phyloP scores from a whole-genome alignment of 2,888 invertebrate species.

The Acrocera orbiculus region DNA sequence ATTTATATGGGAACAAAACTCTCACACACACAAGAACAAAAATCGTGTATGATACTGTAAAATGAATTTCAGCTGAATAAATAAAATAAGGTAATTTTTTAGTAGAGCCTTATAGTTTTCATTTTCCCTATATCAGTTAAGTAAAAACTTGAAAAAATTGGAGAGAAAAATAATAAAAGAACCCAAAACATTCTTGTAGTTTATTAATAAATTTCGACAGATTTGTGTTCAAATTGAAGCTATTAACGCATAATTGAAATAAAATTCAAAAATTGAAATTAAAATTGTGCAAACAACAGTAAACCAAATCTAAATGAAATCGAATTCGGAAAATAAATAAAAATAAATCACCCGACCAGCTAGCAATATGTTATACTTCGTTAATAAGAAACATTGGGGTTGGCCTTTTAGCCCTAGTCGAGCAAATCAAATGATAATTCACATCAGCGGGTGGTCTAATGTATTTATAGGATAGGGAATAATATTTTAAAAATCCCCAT shows the following conservation, averaged over 20 bases:
- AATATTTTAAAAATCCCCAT: neutral
- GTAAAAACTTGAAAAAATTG: too few relatives aligned
- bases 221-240: too few relatives aligned
- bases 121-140: too few relatives aligned
- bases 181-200: slow-evolving; percentile 1
- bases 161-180: too few relatives aligned
- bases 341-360: slow-evolving; percentile 12
- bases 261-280: slow-evolving; percentile 6
- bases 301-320: slow-evolving; percentile 4
- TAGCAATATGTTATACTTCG: slow-evolving; percentile 12
- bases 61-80: too few relatives aligned
- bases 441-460: slow-evolving; percentile 12
- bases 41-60: too few relatives aligned
- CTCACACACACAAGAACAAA: too few relatives aligned
- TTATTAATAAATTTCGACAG: too few relatives aligned
- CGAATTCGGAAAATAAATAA: slow-evolving; percentile 10
- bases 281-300: slow-evolving; percentile 1
- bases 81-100: too few relatives aligned
- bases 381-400: slow-evolving; percentile 2
- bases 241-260: slow-evolving; percentile 8
- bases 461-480: neutral
- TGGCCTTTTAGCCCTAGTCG: neutral
- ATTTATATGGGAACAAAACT: too few relatives aligned
- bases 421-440: slow-evolving; percentile 13
- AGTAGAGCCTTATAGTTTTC: too few relatives aligned